phyloP scores from a whole-genome alignment of 1,140 invertebrate genomes.

The Chironomus striatipennis region DNA sequence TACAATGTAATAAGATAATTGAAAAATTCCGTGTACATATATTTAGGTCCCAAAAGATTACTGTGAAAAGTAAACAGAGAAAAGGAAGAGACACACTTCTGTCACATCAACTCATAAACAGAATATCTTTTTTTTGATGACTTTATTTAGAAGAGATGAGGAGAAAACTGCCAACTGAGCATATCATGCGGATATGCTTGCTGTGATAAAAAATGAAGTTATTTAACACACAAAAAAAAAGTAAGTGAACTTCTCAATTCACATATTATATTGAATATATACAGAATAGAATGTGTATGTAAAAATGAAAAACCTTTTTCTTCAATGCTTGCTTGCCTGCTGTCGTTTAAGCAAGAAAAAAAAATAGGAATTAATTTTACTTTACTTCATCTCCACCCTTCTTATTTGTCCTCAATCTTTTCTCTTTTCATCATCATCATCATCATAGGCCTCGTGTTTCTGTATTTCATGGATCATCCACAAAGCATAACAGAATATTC shows the following conservation, averaged over 20 bases:
- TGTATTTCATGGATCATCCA: neutral
- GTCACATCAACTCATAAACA: too few species aligned
- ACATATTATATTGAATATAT: neutral
- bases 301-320: too few species aligned
- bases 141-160: neutral
- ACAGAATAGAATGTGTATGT: too few species aligned
- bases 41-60: too few species aligned
- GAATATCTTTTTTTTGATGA: neutral
- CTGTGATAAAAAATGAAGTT: slow-evolving; percentile 24
- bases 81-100: neutral
- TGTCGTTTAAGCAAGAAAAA: neutral
- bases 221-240: slow-evolving; percentile 19
- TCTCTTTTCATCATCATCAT: neutral
- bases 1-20: too few species aligned
- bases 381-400: neutral
- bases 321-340: neutral
- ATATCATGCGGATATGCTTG: slow-evolving; percentile 11
- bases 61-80: neutral
- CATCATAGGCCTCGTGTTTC: neutral
- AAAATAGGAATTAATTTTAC: neutral
- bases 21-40: too few species aligned
- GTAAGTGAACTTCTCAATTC: neutral
- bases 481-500: neutral
- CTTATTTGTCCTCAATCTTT: neutral
- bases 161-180: slow-evolving; percentile 22